These are phyloP conservation scores for Drosophila varians DNA, from an alignment of 1,140 invertebrate genomes.

Conservation along the genomic window DNA sequence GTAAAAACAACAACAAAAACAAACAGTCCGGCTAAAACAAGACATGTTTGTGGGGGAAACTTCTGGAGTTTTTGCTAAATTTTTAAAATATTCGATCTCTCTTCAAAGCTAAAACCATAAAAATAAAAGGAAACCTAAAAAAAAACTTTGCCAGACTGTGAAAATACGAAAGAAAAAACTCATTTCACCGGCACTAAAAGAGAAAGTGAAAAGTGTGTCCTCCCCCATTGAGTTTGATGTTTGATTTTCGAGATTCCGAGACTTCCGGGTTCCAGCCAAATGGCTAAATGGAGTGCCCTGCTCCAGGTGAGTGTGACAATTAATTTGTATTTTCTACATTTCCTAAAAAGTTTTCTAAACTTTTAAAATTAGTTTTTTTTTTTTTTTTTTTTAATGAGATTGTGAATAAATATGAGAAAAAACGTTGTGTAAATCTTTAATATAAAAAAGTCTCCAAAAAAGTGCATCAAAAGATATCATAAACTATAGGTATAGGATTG, in stretches of 20 bases:
- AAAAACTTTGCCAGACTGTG: constrained; percentile 37
- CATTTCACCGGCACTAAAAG: constrained; percentile 32
- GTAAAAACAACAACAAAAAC: constrained; percentile 29
- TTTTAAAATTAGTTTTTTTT: too few relatives aligned
- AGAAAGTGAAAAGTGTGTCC: constrained; percentile 28
- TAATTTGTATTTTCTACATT: not conserved
- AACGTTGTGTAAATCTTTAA: too few relatives aligned
- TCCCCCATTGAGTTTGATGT: constrained; percentile 15
- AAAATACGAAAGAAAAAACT: constrained; percentile 20
- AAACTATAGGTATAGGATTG: too few relatives aligned
- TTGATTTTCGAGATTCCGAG: constrained; percentile 20
- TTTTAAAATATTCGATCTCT: constrained; percentile 7
- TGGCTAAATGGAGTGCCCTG: constrained; percentile 14
- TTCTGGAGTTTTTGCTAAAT: constrained; percentile 14
- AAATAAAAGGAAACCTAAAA: constrained; percentile 24
- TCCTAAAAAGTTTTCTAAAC: too few relatives aligned
- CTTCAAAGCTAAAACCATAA: not conserved
- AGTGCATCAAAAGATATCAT: too few relatives aligned
- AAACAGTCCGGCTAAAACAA: constrained; percentile 12
- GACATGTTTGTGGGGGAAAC: not conserved
- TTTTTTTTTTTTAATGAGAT: too few relatives aligned
- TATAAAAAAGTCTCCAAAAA: too few relatives aligned
- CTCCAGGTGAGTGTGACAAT: constrained; percentile 48
- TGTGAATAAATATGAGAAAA: too few relatives aligned
- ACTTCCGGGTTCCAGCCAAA: constrained; percentile 38